These are phyloP conservation scores for Thereva nobilitata DNA, from an alignment of 2,888 invertebrate genomes.

Conservation along the genomic window DNA sequence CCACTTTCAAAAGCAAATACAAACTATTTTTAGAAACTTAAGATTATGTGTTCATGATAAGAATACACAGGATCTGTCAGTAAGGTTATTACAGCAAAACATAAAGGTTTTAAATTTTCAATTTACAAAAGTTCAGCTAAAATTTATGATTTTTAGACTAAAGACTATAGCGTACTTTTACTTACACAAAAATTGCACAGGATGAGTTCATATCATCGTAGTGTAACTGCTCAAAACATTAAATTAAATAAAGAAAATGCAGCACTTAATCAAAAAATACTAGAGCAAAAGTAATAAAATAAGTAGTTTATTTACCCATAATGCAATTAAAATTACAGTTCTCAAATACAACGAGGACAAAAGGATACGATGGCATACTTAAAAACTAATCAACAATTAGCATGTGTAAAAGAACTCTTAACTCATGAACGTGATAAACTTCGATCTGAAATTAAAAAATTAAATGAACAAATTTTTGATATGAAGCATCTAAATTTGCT, in stretches of 20 bases:
- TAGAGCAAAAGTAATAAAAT: conserved; percentile 8
- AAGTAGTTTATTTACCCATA: neutral
- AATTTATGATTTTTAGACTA: neutral
- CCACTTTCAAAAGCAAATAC: neutral
- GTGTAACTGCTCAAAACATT: neutral
- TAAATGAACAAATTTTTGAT: conserved; percentile 48
- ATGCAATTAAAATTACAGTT: neutral
- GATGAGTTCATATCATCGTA: neutral
- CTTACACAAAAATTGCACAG: neutral
- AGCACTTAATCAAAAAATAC: neutral
- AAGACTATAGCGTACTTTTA: neutral
- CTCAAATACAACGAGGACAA: neutral
- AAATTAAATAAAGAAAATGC: neutral
- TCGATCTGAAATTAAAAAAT: conserved; percentile 49
- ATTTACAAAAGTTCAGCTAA: neutral
- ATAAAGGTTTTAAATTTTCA: conserved; percentile 4
- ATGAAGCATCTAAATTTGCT: conserved; percentile 50
- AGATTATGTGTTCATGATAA: neutral
- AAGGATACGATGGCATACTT: neutral
- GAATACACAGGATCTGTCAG: neutral
- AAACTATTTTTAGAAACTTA: neutral
- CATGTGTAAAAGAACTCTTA: conserved; percentile 47
- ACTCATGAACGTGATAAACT: conserved; percentile 51
- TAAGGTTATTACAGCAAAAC: neutral
- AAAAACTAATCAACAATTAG: neutral